Evolutionary conservation across 2,113 vertebrate genomes (phyloP), one percentile per base, ranked within the genome.

Genomic region (Hydrolagus affinis): DNA sequence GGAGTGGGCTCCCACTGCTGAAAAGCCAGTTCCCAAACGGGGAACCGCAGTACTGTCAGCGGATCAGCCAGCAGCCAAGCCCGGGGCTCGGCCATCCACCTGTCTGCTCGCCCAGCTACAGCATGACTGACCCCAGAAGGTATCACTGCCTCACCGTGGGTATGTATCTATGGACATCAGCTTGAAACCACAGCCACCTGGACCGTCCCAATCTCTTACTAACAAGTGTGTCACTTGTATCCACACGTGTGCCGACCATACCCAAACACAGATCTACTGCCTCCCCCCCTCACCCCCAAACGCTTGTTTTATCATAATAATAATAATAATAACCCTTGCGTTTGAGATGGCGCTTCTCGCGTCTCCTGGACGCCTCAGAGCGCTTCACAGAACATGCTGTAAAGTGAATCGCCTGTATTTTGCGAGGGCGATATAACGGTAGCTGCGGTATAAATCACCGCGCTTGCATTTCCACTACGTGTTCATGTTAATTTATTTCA

Each of bases 141-240:
- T 98, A 96, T 88, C 97, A 98, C 93, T 99, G 96, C 86, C 95
- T 99, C 85, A 89, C 95, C 87, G 92, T 98, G 90, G 97, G 97
- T 99, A 96, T 95, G 93, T 56, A 75, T n/a, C n/a, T n/a, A n/a
- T n/a, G n/a, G n/a, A n/a, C 73, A 75, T 56, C 73, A 56, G 8
- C 30, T 64, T 28, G 4, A 83, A 83, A 68, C n/a, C 11, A 14
- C 9, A 69, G 2, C 66, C 19, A 3, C 32, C 30, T 73, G 60
- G 0, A 66, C 15, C 25, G 11, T 3, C 1, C 10, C 28, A 83
- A 28, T 30, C 11, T 66, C 60, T n/a, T 68, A 25, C 21, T n/a
- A 7, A 80, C 77, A 64, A 21, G 23, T 80, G 23, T 80, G 62
- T n/a, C 23, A 56, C 4, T 14, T 62, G 62, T 80, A 80, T 23